Evolutionary conservation across 2,797 vertebrate genomes (phyloP).

Genomic region (Rhinella marina): DNA sequence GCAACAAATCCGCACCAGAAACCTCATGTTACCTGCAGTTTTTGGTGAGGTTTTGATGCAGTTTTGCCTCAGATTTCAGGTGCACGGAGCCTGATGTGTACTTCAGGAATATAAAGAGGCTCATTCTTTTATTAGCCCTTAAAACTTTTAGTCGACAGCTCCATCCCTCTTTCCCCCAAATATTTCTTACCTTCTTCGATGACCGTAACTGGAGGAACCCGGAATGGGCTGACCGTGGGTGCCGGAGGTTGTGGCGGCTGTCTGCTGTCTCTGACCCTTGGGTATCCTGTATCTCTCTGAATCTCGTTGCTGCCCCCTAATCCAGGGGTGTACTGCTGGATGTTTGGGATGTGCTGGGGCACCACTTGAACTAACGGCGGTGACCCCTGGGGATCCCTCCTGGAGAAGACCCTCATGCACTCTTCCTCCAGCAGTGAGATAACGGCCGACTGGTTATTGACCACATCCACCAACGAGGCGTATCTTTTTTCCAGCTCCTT

Average conservation of each 20-base stretch:
- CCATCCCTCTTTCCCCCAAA: background rate
- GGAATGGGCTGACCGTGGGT: conserved; percentile 87
- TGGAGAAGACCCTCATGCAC: conserved; percentile 84
- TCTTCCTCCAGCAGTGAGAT: conserved; percentile 92
- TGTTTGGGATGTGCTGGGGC: conserved; percentile 86
- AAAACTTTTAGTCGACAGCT: background rate
- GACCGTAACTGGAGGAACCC: conserved; percentile 85
- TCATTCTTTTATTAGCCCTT: background rate
- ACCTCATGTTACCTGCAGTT: too few relatives aligned
- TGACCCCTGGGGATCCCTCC: conserved; percentile 81
- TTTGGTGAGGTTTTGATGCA: too few relatives aligned
- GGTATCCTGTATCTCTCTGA: conserved; percentile 86
- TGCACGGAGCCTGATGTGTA: background rate
- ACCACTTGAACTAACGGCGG: conserved; percentile 97
- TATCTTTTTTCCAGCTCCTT: conserved; percentile 91
- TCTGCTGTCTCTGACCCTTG: conserved; percentile 79
- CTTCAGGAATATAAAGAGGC: background rate
- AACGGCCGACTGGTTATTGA: conserved; percentile 95
- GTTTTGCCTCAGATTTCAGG: too few relatives aligned
- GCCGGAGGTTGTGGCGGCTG: conserved; percentile 72
- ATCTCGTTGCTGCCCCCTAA: conserved; percentile 88
- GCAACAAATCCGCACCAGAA: too few relatives aligned
- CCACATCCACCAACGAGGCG: conserved; percentile 84
- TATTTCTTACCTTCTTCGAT: conserved; percentile 85
- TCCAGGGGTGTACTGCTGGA: conserved; percentile 83